Base-by-base conservation (phyloP, 2,113 vertebrate species). In the Phalacrocorax pelagicus region DNA sequence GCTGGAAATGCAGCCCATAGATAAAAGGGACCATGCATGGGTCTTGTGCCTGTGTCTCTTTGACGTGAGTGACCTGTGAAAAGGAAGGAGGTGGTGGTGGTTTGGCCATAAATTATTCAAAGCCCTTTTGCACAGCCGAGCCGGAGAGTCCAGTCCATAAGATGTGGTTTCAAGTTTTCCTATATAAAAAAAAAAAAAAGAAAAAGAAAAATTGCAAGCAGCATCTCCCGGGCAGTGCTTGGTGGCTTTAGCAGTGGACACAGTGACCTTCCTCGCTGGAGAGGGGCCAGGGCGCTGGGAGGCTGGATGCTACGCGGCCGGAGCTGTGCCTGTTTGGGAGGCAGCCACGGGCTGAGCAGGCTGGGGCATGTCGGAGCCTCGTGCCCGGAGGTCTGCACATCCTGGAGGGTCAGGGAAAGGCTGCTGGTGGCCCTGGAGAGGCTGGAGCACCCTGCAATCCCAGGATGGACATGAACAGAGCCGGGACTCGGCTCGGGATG, bases 21-120 rank as follows among this genome's bases (percentile, higher is more conserved):
- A 82, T 58, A 49, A 90, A 65, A 90, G 85, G 63, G 92, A 22
- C 40, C 4, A 5, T 3, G 51, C 32, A 57, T 49, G 78, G 71
- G 79, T 87, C 84, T 85, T 18, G 42, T 26, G 72, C 32, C 75
- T 69, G 72, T n/a, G 29, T 94, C 86, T 92, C 88, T 85, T 14
- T 57, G 74, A 18, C 26, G 13, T 14, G 71, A 58, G 44, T 59
- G 90, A 92, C 86, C 73, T 36, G 3, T 1, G 74, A 58, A 79
- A 82, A 42, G 29, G 54, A 65, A 32, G 18, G 62, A 94, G 90
- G 90, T 85, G 90, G 72, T 54, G 38, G n/a, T 81, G 82, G 81
- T 87, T 94, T 4, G 12, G 57, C 66, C 88, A 94, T 97, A 59
- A 96, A 95, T 93, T 91, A 90, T 95, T 96, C 91, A 97, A 57